Evolutionary conservation across 2,797 vertebrate genomes (phyloP).

Genomic region (Loris lydekkerianus): DNA sequence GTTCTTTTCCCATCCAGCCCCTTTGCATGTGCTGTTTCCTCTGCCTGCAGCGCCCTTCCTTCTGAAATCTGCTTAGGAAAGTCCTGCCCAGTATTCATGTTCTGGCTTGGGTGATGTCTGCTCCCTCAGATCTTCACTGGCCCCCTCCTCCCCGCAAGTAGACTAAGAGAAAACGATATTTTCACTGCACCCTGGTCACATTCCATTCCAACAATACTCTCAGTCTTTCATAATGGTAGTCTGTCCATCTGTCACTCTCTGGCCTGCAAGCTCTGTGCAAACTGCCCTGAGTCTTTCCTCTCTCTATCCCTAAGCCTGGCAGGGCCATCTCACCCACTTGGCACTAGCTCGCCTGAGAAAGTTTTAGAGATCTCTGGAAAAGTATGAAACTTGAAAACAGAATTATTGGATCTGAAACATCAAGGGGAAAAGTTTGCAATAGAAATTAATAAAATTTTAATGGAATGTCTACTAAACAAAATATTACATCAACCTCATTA

Average conservation of each 20-base stretch:
- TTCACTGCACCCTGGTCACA: neutral
- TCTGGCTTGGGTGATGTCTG: neutral
- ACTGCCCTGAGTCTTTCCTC: neutral
- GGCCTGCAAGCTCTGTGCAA: neutral
- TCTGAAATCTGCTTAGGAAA: neutral
- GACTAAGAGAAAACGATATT: neutral
- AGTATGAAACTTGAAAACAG: neutral
- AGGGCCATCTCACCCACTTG: neutral
- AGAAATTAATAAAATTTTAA: constrained; percentile 76
- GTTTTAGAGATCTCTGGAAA: neutral
- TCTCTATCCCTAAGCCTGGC: neutral
- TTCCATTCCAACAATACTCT: neutral
- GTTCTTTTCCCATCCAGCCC: neutral
- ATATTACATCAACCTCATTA: constrained; percentile 70
- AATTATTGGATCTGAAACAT: constrained; percentile 15
- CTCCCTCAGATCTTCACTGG: neutral
- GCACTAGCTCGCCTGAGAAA: neutral
- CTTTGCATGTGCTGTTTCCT: neutral
- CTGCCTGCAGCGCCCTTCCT: neutral
- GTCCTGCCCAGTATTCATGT: neutral
- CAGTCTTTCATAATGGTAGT: neutral
- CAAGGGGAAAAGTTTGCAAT: constrained; percentile 52
- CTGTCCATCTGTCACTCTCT: neutral
- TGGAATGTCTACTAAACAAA: constrained; percentile 75
- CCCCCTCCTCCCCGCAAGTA: neutral